phyloP scores from a whole-genome alignment of 2,113 vertebrate species.

The Leucosticte australis region DNA sequence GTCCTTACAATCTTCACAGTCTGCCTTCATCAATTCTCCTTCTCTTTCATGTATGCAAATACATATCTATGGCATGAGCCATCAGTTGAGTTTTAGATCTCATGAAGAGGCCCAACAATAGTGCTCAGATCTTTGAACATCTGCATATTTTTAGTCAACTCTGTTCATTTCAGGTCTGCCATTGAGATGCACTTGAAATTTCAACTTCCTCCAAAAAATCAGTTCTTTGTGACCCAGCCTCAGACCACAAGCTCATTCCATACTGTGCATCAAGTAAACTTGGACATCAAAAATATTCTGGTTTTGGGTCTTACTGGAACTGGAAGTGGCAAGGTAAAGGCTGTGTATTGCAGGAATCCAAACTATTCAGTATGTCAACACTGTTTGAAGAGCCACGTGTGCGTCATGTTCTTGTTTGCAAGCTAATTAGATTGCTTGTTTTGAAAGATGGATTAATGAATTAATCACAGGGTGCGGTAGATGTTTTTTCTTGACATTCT shows the following conservation, averaged over 20 bases:
- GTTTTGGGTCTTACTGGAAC: neutral
- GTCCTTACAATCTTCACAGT: neutral
- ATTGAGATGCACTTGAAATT: neutral
- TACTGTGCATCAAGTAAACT: neutral
- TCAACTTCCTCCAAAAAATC: neutral
- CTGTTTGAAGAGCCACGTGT: neutral
- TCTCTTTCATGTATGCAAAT: neutral
- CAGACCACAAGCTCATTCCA: neutral
- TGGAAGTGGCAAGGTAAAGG: slow-evolving; percentile 17
- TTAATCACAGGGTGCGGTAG: slow-evolving; percentile 39
- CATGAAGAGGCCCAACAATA: neutral
- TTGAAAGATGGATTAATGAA: slow-evolving; percentile 55
- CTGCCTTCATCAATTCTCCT: neutral
- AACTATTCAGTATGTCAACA: slow-evolving; percentile 30
- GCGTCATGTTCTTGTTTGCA: slow-evolving; percentile 45
- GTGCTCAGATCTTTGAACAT: neutral
- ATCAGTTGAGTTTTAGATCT: neutral
- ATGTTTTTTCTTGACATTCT: slow-evolving; percentile 30
- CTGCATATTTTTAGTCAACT: neutral
- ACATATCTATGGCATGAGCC: neutral
- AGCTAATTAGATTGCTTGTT: slow-evolving; percentile 56
- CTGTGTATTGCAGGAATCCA: neutral
- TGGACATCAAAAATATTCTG: neutral
- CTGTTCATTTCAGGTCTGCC: neutral
- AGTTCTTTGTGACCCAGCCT: neutral